phyloP scores from a whole-genome alignment of 2,113 vertebrate genomes.

The Tyrannus savana region DNA sequence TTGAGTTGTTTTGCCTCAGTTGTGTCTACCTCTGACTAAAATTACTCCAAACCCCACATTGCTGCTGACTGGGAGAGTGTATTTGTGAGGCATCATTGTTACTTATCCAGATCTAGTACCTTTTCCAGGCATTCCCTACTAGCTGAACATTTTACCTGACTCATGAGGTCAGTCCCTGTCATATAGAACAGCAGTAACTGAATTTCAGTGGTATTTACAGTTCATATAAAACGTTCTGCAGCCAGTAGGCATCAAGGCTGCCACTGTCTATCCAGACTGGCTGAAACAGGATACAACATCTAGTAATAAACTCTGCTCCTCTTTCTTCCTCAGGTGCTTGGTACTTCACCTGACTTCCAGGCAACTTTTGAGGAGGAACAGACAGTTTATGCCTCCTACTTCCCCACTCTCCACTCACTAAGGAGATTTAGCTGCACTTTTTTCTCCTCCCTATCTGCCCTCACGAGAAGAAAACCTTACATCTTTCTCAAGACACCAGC shows the following conservation, averaged over 20 bases:
- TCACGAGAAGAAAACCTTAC: not conserved
- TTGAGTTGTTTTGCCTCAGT: not conserved
- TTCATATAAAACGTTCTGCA: not conserved
- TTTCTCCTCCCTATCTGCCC: not conserved
- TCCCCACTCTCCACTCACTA: not conserved
- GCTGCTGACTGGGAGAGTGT: rapidly evolving
- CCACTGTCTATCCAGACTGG: not conserved
- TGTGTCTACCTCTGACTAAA: not conserved
- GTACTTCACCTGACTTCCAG: not conserved
- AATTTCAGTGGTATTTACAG: not conserved
- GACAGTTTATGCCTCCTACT: not conserved
- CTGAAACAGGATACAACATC: not conserved
- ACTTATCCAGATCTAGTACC: not conserved
- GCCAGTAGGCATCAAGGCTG: not conserved
- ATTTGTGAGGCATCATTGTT: not conserved
- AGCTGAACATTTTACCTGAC: not conserved
- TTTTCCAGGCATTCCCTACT: not conserved
- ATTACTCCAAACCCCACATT: not conserved
- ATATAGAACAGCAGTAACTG: not conserved
- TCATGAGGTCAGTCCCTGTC: not conserved
- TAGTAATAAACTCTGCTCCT: not conserved
- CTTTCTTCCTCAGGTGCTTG: not conserved
- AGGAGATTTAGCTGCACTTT: not conserved
- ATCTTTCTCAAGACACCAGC: rapidly evolving
- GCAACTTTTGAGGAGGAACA: not conserved